A percentile compares a stretch with the other conserved stretches of the same genome.
Evolutionary conservation across 2,113 vertebrate species (phyloP).

Genomic region (Hemichromis elongatus): DNA sequence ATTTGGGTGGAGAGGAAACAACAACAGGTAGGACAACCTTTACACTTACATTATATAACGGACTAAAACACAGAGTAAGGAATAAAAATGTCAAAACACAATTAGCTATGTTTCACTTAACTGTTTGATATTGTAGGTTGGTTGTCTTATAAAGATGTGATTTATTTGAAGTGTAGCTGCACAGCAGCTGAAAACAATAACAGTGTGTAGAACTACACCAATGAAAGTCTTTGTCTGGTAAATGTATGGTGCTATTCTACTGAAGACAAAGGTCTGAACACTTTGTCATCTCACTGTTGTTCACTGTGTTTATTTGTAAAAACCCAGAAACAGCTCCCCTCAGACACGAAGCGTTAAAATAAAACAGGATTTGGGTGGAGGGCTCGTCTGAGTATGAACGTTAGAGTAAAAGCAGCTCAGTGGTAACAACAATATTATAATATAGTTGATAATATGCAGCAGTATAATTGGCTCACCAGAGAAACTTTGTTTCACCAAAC

Average conservation of each 20-base stretch:
- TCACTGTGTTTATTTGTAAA: neutral
- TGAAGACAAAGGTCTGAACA: neutral
- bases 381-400: neutral
- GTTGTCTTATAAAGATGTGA: neutral
- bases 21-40: slow-evolving; percentile 11
- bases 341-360: neutral
- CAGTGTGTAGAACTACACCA: neutral
- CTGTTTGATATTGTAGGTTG: neutral
- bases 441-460: neutral
- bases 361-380: neutral
- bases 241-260: neutral
- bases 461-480: neutral
- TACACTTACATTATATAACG: neutral
- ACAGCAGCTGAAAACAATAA: neutral
- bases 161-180: neutral
- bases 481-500: neutral
- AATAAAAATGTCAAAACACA: neutral
- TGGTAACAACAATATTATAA: neutral
- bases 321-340: too few relatives aligned
- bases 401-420: neutral
- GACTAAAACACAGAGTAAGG: neutral
- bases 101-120: neutral
- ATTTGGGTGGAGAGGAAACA: neutral
- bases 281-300: neutral
- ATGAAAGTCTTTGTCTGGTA: neutral